These are phyloP conservation scores for Semaprochilodus insignis DNA, from an alignment of 2,797 vertebrate species.

Conservation along the genomic window DNA sequence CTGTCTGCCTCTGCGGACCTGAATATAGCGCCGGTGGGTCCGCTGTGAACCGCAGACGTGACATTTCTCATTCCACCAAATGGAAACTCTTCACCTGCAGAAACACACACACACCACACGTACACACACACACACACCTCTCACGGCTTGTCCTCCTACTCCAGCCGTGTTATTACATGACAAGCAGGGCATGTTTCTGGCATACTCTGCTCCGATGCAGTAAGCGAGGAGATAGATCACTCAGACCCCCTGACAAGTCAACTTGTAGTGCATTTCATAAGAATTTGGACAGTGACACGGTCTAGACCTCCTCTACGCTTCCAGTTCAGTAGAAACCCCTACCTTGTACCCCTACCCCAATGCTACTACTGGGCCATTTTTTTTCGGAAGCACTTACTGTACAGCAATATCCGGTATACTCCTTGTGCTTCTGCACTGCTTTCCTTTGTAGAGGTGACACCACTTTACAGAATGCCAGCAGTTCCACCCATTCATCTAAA, in stretches of 20 bases:
- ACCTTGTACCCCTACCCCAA: no score
- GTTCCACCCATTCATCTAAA: no score
- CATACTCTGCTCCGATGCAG: constrained; percentile 29
- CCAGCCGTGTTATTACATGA: constrained; percentile 33
- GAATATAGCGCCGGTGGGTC: constrained; percentile 8
- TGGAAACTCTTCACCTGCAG: constrained; percentile 38
- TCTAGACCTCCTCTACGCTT: neutral
- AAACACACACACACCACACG: constrained; percentile 17
- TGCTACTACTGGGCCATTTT: no score
- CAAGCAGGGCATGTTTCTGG: constrained; percentile 31
- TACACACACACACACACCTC: neutral
- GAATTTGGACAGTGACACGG: constrained; percentile 17
- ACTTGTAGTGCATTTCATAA: constrained; percentile 3
- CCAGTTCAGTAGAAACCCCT: no score
- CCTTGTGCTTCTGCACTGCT: no score
- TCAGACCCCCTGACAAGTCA: constrained; percentile 32
- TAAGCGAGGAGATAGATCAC: constrained; percentile 42
- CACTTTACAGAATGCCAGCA: no score
- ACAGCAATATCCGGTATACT: no score
- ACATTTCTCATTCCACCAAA: constrained; percentile 37
- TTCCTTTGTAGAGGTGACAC: no score
- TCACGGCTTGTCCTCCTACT: constrained; percentile 14
- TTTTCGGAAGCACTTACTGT: no score
- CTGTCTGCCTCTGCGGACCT: constrained; percentile 15
- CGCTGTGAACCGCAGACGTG: constrained; percentile 37